Evolutionary conservation across 2,797 vertebrate genomes (phyloP).

Genomic region (Hoplostethus atlanticus): DNA sequence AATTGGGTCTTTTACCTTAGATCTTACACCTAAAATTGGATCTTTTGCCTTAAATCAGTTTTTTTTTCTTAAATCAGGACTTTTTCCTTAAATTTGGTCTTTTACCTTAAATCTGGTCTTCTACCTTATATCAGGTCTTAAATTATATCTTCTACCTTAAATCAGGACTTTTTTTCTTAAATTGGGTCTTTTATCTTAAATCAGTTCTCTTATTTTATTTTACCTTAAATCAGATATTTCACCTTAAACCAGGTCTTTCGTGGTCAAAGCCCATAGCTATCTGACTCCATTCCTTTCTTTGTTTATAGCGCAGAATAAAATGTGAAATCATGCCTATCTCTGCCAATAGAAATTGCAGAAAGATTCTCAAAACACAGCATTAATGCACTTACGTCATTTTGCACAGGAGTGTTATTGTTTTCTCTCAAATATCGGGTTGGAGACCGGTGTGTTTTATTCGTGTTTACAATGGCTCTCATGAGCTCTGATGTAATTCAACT

Average conservation of each 20-base stretch:
- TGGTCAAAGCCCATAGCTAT: constrained; percentile 83
- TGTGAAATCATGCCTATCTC: constrained; percentile 51
- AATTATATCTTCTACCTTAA: too few species aligned
- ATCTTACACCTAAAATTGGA: too few species aligned
- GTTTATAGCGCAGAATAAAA: constrained; percentile 67
- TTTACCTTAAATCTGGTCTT: too few species aligned
- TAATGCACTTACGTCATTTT: constrained; percentile 64
- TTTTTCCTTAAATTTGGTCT: background rate
- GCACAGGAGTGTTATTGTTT: constrained; percentile 70
- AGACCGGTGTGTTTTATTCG: constrained; percentile 45
- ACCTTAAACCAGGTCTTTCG: too few species aligned
- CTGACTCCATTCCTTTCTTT: constrained; percentile 64
- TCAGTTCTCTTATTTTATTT: too few species aligned
- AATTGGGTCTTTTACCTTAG: background rate
- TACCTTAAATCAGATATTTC: too few species aligned
- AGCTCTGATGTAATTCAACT: constrained; percentile 78
- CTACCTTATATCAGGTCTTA: too few species aligned
- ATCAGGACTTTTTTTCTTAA: too few species aligned
- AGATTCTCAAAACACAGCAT: constrained; percentile 56
- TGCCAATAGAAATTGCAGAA: constrained; percentile 68
- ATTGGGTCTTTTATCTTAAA: too few species aligned
- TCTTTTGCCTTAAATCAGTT: too few species aligned
- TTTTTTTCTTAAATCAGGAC: constrained; percentile 5
- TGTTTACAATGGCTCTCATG: constrained; percentile 76
- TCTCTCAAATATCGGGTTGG: constrained; percentile 60